phyloP scores from a whole-genome alignment of 2,797 vertebrate genomes.

The Phrynocephalus guinanensis region DNA sequence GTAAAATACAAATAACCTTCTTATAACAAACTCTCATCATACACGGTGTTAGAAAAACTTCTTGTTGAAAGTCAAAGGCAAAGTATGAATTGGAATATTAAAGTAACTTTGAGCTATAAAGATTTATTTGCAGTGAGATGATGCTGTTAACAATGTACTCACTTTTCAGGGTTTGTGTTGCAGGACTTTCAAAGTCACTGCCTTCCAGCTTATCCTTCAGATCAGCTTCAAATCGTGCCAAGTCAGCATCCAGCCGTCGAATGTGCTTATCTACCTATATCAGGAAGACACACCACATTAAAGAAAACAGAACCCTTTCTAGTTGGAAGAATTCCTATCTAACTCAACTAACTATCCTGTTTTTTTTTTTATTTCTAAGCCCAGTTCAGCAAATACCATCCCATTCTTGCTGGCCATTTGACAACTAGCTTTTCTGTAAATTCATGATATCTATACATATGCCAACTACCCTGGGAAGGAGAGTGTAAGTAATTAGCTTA shows the following conservation, averaged over 20 bases:
- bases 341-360: background rate
- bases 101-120: background rate
- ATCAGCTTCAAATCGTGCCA: constrained; percentile 95
- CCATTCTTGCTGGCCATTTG: background rate
- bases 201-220: constrained; percentile 97
- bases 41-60: background rate
- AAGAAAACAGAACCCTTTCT: background rate
- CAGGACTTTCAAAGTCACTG: constrained; percentile 89
- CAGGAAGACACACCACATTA: constrained; percentile 8
- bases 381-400: no score
- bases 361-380: background rate
- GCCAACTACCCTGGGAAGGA: no score
- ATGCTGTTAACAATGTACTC: constrained; percentile 7
- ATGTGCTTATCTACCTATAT: constrained; percentile 97
- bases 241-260: constrained; percentile 92
- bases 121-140: background rate
- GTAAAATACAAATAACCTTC: background rate
- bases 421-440: background rate
- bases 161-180: constrained; percentile 88
- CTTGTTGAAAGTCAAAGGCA: background rate
- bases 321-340: background rate
- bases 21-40: background rate
- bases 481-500: background rate
- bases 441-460: background rate
- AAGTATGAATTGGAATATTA: no score